Evolutionary conservation across 2,888 invertebrate species (phyloP).

Genomic region (Thecocarcelia acutangulata): DNA sequence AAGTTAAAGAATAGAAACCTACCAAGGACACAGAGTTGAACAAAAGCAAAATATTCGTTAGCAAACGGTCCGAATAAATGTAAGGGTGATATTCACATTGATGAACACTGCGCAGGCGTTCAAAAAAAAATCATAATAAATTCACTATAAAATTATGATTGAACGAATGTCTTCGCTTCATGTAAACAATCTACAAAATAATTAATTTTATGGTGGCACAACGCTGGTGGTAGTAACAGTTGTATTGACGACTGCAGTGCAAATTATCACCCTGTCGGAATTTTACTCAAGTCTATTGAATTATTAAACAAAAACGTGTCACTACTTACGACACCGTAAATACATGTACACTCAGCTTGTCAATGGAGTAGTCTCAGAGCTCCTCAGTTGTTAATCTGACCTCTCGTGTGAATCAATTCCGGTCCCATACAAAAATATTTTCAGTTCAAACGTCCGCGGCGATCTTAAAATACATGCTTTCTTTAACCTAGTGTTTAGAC

Average conservation of each 20-base stretch:
- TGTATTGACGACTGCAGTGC: slow-evolving; percentile 18
- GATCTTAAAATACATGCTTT: too few relatives aligned
- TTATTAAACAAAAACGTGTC: too few relatives aligned
- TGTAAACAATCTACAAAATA: slow-evolving; percentile 26
- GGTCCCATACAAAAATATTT: too few relatives aligned
- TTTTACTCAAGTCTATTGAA: too few relatives aligned
- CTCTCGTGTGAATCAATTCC: too few relatives aligned
- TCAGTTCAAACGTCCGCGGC: too few relatives aligned
- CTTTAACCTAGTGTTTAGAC: too few relatives aligned
- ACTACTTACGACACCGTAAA: too few relatives aligned
- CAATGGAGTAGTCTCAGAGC: too few relatives aligned
- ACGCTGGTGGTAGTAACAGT: slow-evolving; percentile 10
- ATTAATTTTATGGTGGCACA: slow-evolving; percentile 32
- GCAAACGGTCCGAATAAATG: slow-evolving; percentile 28
- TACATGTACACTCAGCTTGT: too few relatives aligned
- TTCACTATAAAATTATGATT: slow-evolving; percentile 33
- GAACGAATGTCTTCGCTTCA: neutral
- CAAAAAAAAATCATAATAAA: slow-evolving; percentile 25
- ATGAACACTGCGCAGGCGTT: slow-evolving; percentile 51
- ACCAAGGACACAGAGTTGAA: slow-evolving; percentile 20
- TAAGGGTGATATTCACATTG: slow-evolving; percentile 21
- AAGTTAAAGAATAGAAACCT: slow-evolving; percentile 21
- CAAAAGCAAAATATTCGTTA: slow-evolving; percentile 17
- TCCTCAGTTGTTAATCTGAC: too few relatives aligned
- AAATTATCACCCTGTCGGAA: too few relatives aligned